Conservation (phyloP, 2,113 vertebrate species). For the Leptosomus discolor region DNA sequence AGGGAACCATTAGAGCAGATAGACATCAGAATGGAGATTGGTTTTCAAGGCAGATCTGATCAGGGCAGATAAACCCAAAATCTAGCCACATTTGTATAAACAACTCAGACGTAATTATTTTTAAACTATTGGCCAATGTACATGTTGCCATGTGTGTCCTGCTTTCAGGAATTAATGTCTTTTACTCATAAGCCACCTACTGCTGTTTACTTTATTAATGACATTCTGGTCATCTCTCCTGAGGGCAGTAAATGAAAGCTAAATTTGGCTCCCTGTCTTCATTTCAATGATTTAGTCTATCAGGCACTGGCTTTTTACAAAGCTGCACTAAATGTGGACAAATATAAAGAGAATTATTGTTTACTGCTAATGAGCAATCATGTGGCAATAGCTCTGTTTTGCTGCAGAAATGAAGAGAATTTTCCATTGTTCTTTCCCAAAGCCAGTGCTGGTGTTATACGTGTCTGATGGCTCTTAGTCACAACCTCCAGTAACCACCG, state of each 20-base stretch:
- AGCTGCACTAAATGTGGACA: not conserved
- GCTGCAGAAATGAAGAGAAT: not conserved
- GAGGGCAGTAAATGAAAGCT: not conserved
- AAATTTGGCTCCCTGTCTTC: not conserved
- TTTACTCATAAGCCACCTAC: not conserved
- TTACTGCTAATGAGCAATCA: not conserved
- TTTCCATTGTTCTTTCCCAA: not conserved
- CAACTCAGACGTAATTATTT: not conserved
- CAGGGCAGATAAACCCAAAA: not conserved
- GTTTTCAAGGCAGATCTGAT: not conserved
- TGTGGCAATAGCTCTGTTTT: not conserved
- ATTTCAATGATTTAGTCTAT: not conserved
- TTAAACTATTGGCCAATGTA: not conserved
- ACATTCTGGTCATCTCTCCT: not conserved
- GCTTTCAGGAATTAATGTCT: not conserved
- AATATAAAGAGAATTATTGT: not conserved
- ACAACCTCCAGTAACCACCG: not conserved
- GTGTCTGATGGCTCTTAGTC: not conserved
- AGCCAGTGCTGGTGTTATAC: not conserved
- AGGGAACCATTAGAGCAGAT: not conserved
- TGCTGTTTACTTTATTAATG: not conserved
- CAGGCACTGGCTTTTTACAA: not conserved
- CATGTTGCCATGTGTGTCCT: not conserved
- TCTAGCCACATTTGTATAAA: not conserved
- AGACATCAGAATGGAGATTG: not conserved